A percentile compares a stretch with the other conserved stretches of the same genome.
These are phyloP conservation scores for Schizaphis graminum DNA, from an alignment of 2,888 invertebrate species.

Conservation along the genomic window DNA sequence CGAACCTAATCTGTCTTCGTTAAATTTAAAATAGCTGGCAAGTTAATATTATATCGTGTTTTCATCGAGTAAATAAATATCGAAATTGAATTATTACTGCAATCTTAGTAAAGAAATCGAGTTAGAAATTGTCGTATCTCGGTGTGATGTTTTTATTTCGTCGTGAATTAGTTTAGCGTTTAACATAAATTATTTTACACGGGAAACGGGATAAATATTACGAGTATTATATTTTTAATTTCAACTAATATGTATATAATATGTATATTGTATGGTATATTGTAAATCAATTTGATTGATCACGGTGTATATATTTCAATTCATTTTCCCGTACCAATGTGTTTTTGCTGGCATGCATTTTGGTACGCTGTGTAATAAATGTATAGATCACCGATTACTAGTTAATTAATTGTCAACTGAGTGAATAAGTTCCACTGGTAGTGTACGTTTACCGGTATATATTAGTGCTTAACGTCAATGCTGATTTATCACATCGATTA, in stretches of 20 bases:
- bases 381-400: conserved; percentile 22
- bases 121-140: not conserved
- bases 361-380: not conserved
- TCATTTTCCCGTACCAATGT: not conserved
- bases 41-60: not conserved
- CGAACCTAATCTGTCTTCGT: not conserved
- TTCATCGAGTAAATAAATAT: not conserved
- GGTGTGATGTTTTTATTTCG: not conserved
- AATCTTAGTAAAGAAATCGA: not conserved
- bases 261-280: not conserved
- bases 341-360: conserved; percentile 2
- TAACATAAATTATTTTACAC: not conserved
- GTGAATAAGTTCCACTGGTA: not conserved
- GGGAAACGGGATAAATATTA: not conserved
- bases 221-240: not conserved
- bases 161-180: not conserved
- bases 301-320: not conserved
- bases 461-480: conserved; percentile 17
- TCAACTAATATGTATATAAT: not conserved
- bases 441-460: not conserved
- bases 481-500: conserved; percentile 31
- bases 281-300: conserved; percentile 5
- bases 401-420: conserved; percentile 38
- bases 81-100: not conserved
- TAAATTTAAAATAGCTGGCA: not conserved